Percentiles rank a stretch among this genome's conserved stretches.
phyloP scores from a whole-genome alignment of 1,140 invertebrate species.

The Diachasmimorpha longicaudata region DNA sequence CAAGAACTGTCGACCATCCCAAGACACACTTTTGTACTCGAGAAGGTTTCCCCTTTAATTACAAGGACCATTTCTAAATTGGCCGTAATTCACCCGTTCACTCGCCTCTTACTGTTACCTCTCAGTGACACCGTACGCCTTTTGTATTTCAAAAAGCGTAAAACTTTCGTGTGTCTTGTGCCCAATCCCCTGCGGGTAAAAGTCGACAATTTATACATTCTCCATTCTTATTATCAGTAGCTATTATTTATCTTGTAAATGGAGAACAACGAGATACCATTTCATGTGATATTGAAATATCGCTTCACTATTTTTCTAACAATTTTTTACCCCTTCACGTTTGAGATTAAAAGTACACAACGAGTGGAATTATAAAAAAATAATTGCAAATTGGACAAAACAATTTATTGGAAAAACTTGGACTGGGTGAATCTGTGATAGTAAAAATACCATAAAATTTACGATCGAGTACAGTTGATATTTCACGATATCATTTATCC shows the following conservation, averaged over 20 bases:
- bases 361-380: neutral
- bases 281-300: neutral
- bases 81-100: slow-evolving; percentile 41
- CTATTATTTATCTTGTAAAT: slow-evolving; percentile 7
- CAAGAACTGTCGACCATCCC: slow-evolving; percentile 22
- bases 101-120: slow-evolving; percentile 18
- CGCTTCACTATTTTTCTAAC: neutral
- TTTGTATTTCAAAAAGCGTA: slow-evolving; percentile 17
- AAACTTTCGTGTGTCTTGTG: slow-evolving; percentile 6
- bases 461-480: neutral
- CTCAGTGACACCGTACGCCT: neutral
- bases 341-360: neutral
- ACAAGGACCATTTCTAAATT: slow-evolving; percentile 45
- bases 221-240: slow-evolving; percentile 32
- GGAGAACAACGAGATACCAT: neutral
- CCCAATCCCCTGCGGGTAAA: slow-evolving; percentile 16
- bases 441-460: neutral
- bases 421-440: neutral
- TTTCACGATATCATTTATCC: neutral
- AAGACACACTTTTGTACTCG: neutral
- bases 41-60: slow-evolving; percentile 35
- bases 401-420: neutral
- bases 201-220: slow-evolving; percentile 43
- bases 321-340: neutral
- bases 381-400: neutral